Evolutionary conservation across 2,888 invertebrate genomes (phyloP).

Genomic region (Sericinus montela): DNA sequence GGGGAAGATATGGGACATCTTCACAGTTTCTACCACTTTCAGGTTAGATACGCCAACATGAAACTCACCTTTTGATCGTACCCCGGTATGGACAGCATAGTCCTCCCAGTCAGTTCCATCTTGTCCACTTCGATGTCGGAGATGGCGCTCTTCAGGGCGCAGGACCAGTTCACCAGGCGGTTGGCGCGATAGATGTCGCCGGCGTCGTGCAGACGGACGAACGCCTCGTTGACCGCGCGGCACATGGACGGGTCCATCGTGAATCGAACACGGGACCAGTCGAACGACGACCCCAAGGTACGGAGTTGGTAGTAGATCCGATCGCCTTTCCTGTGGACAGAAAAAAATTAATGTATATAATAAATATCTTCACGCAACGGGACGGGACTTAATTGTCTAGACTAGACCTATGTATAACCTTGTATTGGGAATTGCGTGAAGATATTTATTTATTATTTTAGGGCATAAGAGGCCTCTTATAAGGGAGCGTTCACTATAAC

Average conservation of each 20-base stretch:
- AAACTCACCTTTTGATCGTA: slow-evolving; percentile 84
- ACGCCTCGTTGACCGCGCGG: slow-evolving; percentile 95
- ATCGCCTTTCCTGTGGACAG: slow-evolving; percentile 82
- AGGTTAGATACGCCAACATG: no score
- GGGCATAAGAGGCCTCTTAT: no score
- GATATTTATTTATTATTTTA: no score
- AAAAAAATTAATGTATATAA: no score
- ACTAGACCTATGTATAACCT: no score
- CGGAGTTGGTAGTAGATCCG: slow-evolving; percentile 90
- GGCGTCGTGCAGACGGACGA: slow-evolving; percentile 91
- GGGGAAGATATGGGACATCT: no score
- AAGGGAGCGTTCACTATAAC: no score
- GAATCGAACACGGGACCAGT: slow-evolving; percentile 96
- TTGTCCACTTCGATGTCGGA: slow-evolving; percentile 99
- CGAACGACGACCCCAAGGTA: slow-evolving; percentile 93
- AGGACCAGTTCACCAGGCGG: slow-evolving; percentile 99
- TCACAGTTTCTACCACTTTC: no score
- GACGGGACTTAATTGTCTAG: no score
- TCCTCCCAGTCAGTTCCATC: slow-evolving; percentile 90
- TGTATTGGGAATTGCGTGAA: no score
- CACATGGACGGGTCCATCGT: slow-evolving; percentile 97
- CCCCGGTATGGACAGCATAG: slow-evolving; percentile 92
- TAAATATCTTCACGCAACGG: no score
- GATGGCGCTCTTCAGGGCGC: slow-evolving; percentile 96
- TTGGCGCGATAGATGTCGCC: slow-evolving; percentile 96